Evolutionary conservation across 2,888 invertebrate species (phyloP).

Genomic region (Parnassius orleans): DNA sequence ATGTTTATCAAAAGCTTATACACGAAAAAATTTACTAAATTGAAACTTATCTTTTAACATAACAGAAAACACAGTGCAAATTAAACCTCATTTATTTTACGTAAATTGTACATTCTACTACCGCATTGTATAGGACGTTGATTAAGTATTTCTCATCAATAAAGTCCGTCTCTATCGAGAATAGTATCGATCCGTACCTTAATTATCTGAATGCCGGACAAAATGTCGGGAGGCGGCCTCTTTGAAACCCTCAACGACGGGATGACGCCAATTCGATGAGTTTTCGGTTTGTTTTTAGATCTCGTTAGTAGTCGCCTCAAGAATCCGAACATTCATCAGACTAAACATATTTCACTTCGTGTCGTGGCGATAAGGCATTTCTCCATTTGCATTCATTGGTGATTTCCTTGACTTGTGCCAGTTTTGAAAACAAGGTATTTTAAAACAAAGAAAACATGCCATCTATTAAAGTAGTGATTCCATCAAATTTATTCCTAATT

Average conservation of each 20-base stretch:
- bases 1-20: no score
- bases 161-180: slow-evolving; percentile 54
- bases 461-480: slow-evolving; percentile 37
- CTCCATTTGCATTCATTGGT: slow-evolving; percentile 58
- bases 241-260: slow-evolving; percentile 56
- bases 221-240: slow-evolving; percentile 58
- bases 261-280: slow-evolving; percentile 44
- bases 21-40: no score
- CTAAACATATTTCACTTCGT: slow-evolving; percentile 60
- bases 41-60: no score
- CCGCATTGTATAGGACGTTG: slow-evolving; percentile 48
- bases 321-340: slow-evolving; percentile 67
- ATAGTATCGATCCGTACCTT: slow-evolving; percentile 58
- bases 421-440: slow-evolving; percentile 43
- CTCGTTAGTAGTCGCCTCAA: slow-evolving; percentile 55
- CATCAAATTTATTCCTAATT: slow-evolving; percentile 13
- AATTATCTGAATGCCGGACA: slow-evolving; percentile 63
- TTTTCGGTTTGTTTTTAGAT: slow-evolving; percentile 67
- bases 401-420: slow-evolving; percentile 36
- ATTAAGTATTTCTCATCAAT: slow-evolving; percentile 69
- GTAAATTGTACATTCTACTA: slow-evolving; percentile 15
- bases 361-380: slow-evolving; percentile 62
- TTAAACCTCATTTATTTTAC: slow-evolving; percentile 22
- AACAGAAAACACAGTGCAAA: slow-evolving; percentile 9
- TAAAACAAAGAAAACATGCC: slow-evolving; percentile 63